phyloP scores from a whole-genome alignment of 2,888 invertebrate species.

The Eilema sororculum region DNA sequence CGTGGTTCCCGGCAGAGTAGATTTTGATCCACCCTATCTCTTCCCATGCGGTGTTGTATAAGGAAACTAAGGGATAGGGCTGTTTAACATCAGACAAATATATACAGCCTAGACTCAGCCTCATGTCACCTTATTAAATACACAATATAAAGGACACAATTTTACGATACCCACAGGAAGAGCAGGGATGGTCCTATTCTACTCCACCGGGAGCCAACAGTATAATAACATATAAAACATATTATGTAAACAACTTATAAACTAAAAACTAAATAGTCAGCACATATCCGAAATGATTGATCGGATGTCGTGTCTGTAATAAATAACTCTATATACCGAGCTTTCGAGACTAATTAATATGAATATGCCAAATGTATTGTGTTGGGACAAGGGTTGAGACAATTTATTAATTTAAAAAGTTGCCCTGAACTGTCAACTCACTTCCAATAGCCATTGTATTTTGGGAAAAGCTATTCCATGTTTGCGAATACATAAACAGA shows the following conservation, averaged over 20 bases:
- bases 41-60: too few relatives aligned
- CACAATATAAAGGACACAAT: too few relatives aligned
- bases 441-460: background rate
- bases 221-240: too few relatives aligned
- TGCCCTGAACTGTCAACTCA: background rate
- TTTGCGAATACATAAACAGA: slow-evolving; percentile 1
- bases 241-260: background rate
- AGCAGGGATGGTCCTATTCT: too few relatives aligned
- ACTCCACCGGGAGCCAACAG: too few relatives aligned
- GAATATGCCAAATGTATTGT: slow-evolving; percentile 6
- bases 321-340: background rate
- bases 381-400: background rate
- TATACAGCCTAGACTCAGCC: too few relatives aligned
- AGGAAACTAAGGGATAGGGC: too few relatives aligned
- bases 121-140: too few relatives aligned
- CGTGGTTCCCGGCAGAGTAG: too few relatives aligned
- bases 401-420: slow-evolving; percentile 18
- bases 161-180: too few relatives aligned
- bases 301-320: background rate
- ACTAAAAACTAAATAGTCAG: background rate
- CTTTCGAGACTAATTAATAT: slow-evolving; percentile 1
- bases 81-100: too few relatives aligned
- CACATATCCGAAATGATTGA: background rate
- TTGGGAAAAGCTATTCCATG: background rate
- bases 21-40: too few relatives aligned